Evolutionary conservation across 2,888 invertebrate genomes (phyloP), one percentile per base, ranked within the genome.

Genomic region (Rotaria magnacalcarata): DNA sequence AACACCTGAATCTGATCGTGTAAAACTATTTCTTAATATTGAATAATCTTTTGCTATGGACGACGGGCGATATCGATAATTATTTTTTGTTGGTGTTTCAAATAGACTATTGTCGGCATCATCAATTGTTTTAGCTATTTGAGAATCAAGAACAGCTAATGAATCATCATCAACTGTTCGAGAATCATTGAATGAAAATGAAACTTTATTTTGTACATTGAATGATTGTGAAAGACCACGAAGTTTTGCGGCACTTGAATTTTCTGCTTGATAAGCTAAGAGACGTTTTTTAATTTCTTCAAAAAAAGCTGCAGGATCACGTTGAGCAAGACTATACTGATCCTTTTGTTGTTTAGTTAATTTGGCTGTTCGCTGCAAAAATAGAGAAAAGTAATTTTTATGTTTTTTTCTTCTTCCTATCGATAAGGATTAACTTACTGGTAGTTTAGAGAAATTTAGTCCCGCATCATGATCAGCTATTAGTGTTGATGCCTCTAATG

Each of bases 1-100:
- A n/a, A 80, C 75, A 0, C 75, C 75, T 24, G 75, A 80, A 47
- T 80, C 75, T 47, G 75, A 80, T 21, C 43, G 21, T 47, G 75
- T 80, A 80, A 80, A 80, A 80, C 75, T 80, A 67, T 67, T 67
- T 80, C 75, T 11, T 47, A 80, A 80, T n/a, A n/a, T 80, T 43
- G 75, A 80, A 80, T n/a, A 27, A 24, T 47, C 27, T 47, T 47
- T 80, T 11, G 7, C 27, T 24, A 80, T 47, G 0, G 24, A 41
- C 16, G 41, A 11, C 24, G 43, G 21, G 24, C 41, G 43, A 80
- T 80, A 80, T 43, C 43, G 21, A 24, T n/a, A 11, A 24, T 4
- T 80, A 21, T 4, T 43, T 80, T 41, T 80, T 10, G n/a, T 24
- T 80, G 75, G 47, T 21, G 19, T 80, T 24, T 80, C 43, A 80